Base-by-base conservation (phyloP, 2,113 vertebrate genomes). In the Himantopus leucocephalus region DNA sequence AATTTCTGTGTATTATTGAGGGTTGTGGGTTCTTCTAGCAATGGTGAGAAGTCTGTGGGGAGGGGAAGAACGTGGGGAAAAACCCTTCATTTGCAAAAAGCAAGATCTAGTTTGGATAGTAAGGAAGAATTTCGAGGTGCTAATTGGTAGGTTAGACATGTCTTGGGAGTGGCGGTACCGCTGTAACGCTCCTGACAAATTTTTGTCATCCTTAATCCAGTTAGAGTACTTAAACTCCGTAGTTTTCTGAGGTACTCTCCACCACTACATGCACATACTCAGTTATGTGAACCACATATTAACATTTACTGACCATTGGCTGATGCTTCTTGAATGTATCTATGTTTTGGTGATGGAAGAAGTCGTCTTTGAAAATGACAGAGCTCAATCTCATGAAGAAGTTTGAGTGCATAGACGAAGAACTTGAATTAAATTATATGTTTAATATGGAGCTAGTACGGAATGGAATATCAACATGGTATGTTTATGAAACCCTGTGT, bases 251-350 rank as follows among this genome's bases (percentile, higher is more conserved):
- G 52, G 27, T 67, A 37, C 32, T 53, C 59, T 70, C 10, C 19
- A 14, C 14, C 5, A 14, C 30, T 45, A 0, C 3, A 7, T n/a
- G 4, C 8, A 22, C 26, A 13, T 41, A 16, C 32, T 48, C 14
- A 8, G 3, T 55, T 74, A 19, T 30, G 18, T 77, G 55, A 76
- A n/a, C 18, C 14, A 32, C 5, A 0, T 29, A 6, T 3, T 66
- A 48, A 21, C 10, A 4, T 52, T 70, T 47, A 22, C 10, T 90
- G 24, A 37, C 11, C 12, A 3, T 8, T 66, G 59, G 5, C 52
- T 6, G 4, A 9, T 79, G 75, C 24, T 74, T 82, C 41, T 47
- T 34, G 26, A 24, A 7, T 34, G 10, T 52, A 5, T 20, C 29
- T 67, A 9, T 62, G 60, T 72, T 82, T 72, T 75, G 37, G 50